Conservation (phyloP, 2,113 vertebrate genomes). For the Cyprinodon variegatus region DNA sequence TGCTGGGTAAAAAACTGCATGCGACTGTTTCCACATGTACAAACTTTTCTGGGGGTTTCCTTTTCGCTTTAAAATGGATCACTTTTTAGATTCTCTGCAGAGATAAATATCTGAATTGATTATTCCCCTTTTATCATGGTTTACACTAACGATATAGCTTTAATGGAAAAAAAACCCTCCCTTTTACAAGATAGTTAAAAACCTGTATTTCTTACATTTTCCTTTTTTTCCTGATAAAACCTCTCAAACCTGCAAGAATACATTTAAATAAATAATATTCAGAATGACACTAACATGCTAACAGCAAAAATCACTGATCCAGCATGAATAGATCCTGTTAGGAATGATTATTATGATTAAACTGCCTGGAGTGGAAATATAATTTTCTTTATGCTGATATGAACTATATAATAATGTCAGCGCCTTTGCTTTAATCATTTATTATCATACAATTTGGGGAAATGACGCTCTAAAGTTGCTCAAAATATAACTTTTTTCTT, state of each 20-base stretch:
- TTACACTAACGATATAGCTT: not conserved
- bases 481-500: not conserved
- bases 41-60: not conserved
- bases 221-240: not conserved
- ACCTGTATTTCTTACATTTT: not conserved
- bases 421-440: not conserved
- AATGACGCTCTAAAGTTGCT: not conserved
- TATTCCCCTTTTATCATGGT: not conserved
- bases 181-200: not conserved
- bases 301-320: not conserved
- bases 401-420: not conserved
- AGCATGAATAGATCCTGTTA: not conserved
- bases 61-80: not conserved
- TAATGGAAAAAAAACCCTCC: not conserved
- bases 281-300: not conserved
- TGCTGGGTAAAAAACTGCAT: not conserved
- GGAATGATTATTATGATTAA: not conserved
- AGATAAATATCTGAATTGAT: too few relatives aligned
- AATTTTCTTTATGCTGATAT: not conserved
- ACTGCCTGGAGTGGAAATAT: not conserved
- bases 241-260: not conserved
- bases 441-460: not conserved
- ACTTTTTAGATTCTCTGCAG: too few relatives aligned
- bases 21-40: not conserved
- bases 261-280: too few relatives aligned